A percentile compares a stretch with the other conserved stretches of the same genome.
phyloP scores from a whole-genome alignment of 2,797 vertebrate genomes.

The Enteromius fasciolatus region DNA sequence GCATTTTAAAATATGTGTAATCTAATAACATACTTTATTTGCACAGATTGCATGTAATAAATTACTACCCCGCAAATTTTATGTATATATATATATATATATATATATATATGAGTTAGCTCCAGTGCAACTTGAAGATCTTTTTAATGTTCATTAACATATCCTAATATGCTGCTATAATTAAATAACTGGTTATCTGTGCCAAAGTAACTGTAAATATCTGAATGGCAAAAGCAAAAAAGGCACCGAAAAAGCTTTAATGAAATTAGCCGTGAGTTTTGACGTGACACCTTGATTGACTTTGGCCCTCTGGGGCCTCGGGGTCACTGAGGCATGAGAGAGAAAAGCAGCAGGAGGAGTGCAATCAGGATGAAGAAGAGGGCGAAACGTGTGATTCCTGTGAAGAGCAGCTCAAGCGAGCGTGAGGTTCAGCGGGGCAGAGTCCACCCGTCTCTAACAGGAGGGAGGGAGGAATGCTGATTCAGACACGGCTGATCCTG shows the following conservation, averaged over 20 bases:
- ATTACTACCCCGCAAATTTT: neutral
- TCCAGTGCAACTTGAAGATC: neutral
- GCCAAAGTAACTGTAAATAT: neutral
- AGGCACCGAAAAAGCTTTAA: neutral
- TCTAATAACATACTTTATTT: neutral
- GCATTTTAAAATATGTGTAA: neutral
- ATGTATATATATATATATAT: neutral
- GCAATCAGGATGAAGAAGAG: constrained; percentile 52
- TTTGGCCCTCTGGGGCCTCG: constrained; percentile 36
- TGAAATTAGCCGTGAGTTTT: neutral
- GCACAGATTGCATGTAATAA: neutral
- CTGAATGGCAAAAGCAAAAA: neutral
- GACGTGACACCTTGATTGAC: constrained; percentile 26
- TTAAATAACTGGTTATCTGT: neutral
- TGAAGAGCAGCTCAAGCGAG: constrained; percentile 58
- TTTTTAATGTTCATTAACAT: neutral
- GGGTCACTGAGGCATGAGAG: constrained; percentile 55
- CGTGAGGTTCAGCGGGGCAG: constrained; percentile 61
- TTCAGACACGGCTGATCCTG: constrained; percentile 55
- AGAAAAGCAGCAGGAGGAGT: constrained; percentile 50
- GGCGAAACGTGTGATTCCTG: constrained; percentile 56
- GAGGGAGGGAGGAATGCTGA: constrained; percentile 53
- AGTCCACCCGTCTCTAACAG: constrained; percentile 52
- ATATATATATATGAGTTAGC: neutral
- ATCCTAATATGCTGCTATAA: neutral